Base-by-base conservation (phyloP, 2,888 invertebrate species). In the Gymnocheta viridis region DNA sequence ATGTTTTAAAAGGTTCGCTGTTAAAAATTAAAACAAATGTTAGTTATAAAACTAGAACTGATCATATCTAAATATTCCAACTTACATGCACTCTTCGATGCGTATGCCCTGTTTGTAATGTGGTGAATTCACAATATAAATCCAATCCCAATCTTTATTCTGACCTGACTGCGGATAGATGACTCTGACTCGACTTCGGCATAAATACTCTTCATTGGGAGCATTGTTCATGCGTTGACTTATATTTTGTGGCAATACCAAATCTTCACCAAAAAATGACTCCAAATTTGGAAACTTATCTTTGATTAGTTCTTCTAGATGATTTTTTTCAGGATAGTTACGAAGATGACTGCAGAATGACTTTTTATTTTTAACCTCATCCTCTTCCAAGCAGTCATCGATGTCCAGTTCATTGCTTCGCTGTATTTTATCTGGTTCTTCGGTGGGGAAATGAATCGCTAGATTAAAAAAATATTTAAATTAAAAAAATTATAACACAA, bases 61-160 rank as follows among this genome's bases (percentile, higher is more conserved):
- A 22, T 32, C 2, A 32, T 19, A 1, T 47, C 2, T 6, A 56
- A 29, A 17, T 2, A 32, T 29, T 10, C 17, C 66, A 44, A 94
- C 95, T 94, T 91, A 96, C 96, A 90, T 85, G 93, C 97, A 97
- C 82, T 94, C 93, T 91, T 97, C 96, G 0, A 96, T 94, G 56
- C 94, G 93, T 56, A 96, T 94, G 19, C 95, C 95, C 91, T 97
- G 97, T 14, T 94, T 92, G 60, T 94, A 94, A 0, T 93, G 93
- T 22, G 94, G 93, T 89, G 96, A 96, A 89, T 97, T 96, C 1
- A 96, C 92, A 24, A 97, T 94, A 69, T 93, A 93, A 87, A 94
- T 93, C 95, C 95, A 96, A 82, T 94, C 93, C 12, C 93, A 93
- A n/a, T 94, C 92, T 84, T 93, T 92, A 69, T 94, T 95, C 78